Conservation (phyloP, 53 echinoderm and acorn worm genomes). For the Antedon mediterranea region DNA sequence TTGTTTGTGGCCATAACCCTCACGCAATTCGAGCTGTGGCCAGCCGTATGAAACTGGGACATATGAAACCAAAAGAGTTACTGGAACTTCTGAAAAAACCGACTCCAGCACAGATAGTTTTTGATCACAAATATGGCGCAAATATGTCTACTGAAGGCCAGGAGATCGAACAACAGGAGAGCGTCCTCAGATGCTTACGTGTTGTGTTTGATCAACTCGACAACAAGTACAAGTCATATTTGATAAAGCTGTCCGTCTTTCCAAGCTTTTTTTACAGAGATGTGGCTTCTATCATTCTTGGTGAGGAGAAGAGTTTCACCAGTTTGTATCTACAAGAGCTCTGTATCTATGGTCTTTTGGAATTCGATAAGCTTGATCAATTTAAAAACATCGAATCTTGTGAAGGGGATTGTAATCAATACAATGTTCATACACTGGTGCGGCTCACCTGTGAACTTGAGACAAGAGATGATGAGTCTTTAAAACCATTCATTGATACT, state of each 20-base stretch:
- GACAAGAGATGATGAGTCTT: neutral
- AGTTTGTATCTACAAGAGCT: conserved; percentile 44
- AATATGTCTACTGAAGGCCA: conserved; percentile 8
- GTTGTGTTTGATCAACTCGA: conserved; percentile 30
- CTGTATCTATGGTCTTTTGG: conserved; percentile 18
- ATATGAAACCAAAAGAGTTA: conserved; percentile 26
- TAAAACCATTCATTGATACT: neutral
- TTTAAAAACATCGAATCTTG: neutral
- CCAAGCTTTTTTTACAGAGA: conserved; percentile 33
- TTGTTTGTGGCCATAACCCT: conserved; percentile 64
- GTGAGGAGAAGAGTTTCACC: conserved; percentile 12
- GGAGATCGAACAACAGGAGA: conserved; percentile 19
- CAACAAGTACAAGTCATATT: conserved; percentile 16
- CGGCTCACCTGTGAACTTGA: neutral
- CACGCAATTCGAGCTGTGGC: conserved; percentile 68
- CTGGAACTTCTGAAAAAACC: conserved; percentile 40
- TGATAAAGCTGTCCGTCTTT: conserved; percentile 48
- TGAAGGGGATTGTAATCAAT: conserved; percentile 15
- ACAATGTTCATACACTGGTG: conserved; percentile 2
- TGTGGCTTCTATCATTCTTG: conserved; percentile 21
- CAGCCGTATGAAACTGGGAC: conserved; percentile 43
- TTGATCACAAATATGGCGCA: conserved; percentile 27
- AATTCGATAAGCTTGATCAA: conserved; percentile 7
- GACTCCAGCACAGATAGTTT: conserved; percentile 7
- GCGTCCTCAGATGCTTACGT: conserved; percentile 25